These are phyloP conservation scores for Anarrhichthys ocellatus DNA, from an alignment of 2,113 vertebrate genomes.

Conservation along the genomic window DNA sequence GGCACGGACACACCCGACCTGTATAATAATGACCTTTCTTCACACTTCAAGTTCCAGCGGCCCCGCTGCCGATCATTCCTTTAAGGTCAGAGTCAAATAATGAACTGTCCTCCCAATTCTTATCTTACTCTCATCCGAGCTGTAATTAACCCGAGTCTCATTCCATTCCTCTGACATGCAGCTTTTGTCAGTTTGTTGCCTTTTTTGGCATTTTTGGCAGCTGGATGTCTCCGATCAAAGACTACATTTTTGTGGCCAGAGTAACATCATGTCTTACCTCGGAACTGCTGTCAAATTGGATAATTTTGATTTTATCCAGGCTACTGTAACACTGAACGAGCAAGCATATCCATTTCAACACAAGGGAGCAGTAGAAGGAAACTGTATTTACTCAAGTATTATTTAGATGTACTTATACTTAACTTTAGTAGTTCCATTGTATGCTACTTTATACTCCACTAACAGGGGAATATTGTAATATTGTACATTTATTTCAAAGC, in stretches of 20 bases:
- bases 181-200: constrained; percentile 24
- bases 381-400: not conserved
- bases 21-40: constrained; percentile 2
- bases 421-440: not conserved
- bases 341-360: constrained; percentile 23
- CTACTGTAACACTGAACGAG: constrained; percentile 27
- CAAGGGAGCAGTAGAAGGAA: not conserved
- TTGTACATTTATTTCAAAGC: not conserved
- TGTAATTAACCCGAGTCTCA: constrained; percentile 24
- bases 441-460: not conserved
- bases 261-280: constrained; percentile 1
- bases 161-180: constrained; percentile 44
- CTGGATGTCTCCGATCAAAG: constrained; percentile 28
- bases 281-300: constrained; percentile 30
- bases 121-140: constrained; percentile 11
- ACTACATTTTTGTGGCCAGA: constrained; percentile 13
- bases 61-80: not conserved
- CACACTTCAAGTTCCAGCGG: constrained; percentile 4
- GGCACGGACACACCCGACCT: not conserved
- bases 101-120: not conserved
- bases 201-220: constrained; percentile 55
- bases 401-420: not conserved
- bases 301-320: constrained; percentile 21
- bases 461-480: no score
- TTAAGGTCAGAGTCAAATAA: constrained; percentile 24